These are phyloP conservation scores for Hippocampus comes DNA, from an alignment of 2,113 vertebrate genomes.

Conservation along the genomic window DNA sequence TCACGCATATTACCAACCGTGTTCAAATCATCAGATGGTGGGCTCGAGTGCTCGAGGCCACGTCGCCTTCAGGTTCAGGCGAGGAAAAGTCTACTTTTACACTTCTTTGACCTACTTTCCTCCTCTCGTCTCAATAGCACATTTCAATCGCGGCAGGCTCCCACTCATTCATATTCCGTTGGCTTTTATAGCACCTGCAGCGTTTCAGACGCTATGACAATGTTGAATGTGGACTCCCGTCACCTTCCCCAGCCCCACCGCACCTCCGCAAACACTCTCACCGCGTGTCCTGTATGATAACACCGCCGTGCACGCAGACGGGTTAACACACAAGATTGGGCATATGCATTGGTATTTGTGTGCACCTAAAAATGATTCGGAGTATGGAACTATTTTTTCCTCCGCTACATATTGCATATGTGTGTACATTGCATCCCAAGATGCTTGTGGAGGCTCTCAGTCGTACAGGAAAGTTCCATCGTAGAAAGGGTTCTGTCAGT, in stretches of 20 bases:
- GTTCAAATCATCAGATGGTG: constrained; percentile 48
- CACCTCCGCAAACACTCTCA: constrained; percentile 25
- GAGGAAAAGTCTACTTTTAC: constrained; percentile 34
- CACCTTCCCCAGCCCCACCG: neutral
- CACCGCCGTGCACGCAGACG: neutral
- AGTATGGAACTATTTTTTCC: constrained; percentile 13
- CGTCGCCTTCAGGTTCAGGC: constrained; percentile 30
- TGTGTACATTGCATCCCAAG: neutral
- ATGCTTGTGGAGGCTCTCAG: too few relatives aligned
- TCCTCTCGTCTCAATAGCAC: constrained; percentile 30
- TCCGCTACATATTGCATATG: neutral
- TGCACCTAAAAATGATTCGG: constrained; percentile 2
- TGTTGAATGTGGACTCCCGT: constrained; percentile 23
- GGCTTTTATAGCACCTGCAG: constrained; percentile 35
- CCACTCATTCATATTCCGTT: constrained; percentile 52
- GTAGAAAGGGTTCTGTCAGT: too few relatives aligned
- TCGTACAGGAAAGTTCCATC: too few relatives aligned
- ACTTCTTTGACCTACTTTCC: constrained; percentile 52
- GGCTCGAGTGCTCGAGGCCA: constrained; percentile 34
- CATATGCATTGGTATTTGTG: neutral
- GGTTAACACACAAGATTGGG: constrained; percentile 1
- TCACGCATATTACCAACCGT: constrained; percentile 27
- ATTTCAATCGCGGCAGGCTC: constrained; percentile 47
- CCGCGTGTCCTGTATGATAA: constrained; percentile 24
- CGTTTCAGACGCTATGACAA: constrained; percentile 19